A percentile compares a stretch with the other conserved stretches of the same genome.
Evolutionary conservation across 2,113 vertebrate genomes (phyloP).

Genomic region (Toxostoma redivivum): DNA sequence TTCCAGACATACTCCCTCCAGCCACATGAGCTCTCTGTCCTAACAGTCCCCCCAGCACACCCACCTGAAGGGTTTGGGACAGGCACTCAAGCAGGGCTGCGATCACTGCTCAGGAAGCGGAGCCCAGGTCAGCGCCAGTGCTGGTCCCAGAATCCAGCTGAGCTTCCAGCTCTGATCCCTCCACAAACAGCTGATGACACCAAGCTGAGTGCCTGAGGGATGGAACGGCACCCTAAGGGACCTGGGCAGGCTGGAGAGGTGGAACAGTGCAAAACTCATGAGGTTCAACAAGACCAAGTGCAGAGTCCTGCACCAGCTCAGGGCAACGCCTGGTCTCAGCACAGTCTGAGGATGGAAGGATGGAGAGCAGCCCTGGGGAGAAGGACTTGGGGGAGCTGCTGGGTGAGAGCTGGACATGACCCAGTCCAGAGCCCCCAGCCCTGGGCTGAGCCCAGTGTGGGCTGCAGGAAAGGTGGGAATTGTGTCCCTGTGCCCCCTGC

Average conservation of each 20-base stretch:
- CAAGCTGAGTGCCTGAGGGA: neutral
- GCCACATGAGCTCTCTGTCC: neutral
- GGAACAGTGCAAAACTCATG: neutral
- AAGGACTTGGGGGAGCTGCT: neutral
- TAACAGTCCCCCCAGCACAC: fast-evolving
- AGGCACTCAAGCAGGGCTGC: fast-evolving
- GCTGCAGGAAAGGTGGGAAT: neutral
- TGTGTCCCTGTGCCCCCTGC: neutral
- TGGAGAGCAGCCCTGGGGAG: neutral
- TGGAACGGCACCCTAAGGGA: neutral
- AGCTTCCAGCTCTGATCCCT: neutral
- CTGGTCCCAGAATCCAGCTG: fast-evolving
- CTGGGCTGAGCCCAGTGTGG: neutral
- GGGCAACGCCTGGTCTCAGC: neutral
- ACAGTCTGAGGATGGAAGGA: neutral
- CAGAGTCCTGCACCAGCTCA: neutral
- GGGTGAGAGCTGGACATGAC: neutral
- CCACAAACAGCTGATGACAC: neutral
- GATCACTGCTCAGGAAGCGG: fast-evolving
- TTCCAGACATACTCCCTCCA: neutral
- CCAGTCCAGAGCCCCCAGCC: neutral
- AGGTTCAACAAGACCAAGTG: neutral
- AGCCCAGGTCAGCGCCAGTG: fast-evolving
- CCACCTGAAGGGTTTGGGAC: fast-evolving
- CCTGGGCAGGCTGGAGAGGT: neutral